phyloP scores from a whole-genome alignment of 2,888 invertebrate species.

The Lissonota sp. region DNA sequence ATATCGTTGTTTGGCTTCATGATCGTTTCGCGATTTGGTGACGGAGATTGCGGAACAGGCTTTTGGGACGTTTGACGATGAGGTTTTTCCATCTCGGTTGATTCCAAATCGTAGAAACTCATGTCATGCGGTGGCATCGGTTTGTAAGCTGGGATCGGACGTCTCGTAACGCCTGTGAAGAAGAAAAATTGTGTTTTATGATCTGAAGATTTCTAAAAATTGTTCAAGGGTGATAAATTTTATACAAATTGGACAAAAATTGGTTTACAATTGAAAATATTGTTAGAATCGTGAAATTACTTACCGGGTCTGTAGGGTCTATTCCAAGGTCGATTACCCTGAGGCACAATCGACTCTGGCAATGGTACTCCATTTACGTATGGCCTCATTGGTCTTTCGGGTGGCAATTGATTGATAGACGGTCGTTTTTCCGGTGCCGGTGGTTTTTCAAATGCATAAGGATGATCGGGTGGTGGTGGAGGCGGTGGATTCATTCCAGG shows the following conservation, averaged over 20 bases:
- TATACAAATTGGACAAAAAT: too few species aligned
- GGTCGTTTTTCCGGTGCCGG: conserved; percentile 86
- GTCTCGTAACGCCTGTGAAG: conserved; percentile 74
- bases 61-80: conserved; percentile 67
- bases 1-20: conserved; percentile 54
- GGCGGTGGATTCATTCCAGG: conserved; percentile 85
- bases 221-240: too few species aligned
- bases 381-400: conserved; percentile 84
- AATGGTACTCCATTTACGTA: conserved; percentile 89
- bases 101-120: conserved; percentile 52
- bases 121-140: conserved; percentile 71
- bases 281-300: conserved; percentile 48
- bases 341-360: conserved; percentile 90
- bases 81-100: conserved; percentile 60
- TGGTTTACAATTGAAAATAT: too few species aligned
- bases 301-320: conserved; percentile 69
- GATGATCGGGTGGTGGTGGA: conserved; percentile 85
- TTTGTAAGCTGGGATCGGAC: conserved; percentile 78
- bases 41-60: conserved; percentile 35
- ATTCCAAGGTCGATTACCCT: conserved; percentile 72
- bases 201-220: too few species aligned
- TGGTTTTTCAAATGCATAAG: conserved; percentile 89
- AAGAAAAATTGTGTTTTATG: too few species aligned
- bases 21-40: conserved; percentile 54
- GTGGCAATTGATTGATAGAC: conserved; percentile 83